Evolutionary conservation across 2,888 invertebrate genomes (phyloP), one percentile per base, ranked within the genome.

Genomic region (Leptinotarsa haldemani): DNA sequence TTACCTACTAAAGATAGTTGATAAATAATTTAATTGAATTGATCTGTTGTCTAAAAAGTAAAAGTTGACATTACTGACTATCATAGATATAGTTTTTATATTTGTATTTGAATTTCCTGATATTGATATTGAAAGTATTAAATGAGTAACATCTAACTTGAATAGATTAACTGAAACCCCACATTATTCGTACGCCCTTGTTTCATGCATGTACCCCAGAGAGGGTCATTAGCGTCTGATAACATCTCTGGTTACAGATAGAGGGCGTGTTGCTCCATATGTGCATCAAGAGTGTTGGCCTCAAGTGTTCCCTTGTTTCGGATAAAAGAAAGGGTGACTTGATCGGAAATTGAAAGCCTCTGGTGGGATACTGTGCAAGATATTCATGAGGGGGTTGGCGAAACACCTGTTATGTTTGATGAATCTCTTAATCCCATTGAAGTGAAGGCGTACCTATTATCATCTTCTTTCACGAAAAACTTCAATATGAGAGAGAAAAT

Each of bases 171-270:
- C 0, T 50, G 16, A 16, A 71, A 74, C 53, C 67, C 71, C 47
- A 65, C 58, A 63, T 65, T 71, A 52, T 25, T 25, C 46, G 68
- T 47, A 70, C 74, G 65, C 70, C 71, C 16, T 46, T 70, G 68
- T 58, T 69, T 71, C 77, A 74, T 78, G 79, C 69, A 80, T 74
- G 80, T 74, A 81, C 85, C 84, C 83, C 81, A 77, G 85, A 84
- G 84, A 84, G 78, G 80, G 85, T 86, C 85, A 86, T 87, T 86
- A 87, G 84, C 84, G 85, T 86, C 84, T 83, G 86, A 87, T 86
- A 86, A 85, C 86, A 86, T 86, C 87, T 86, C 85, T 83, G 82
- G 85, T 86, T 86, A 80, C 86, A 81, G 81, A 82, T 80, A 80
- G 82, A 83, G 82, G 84, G 83, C 82, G 82, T 81, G 76, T 72